A percentile compares a stretch with the other conserved stretches of the same genome.
Conservation (phyloP, 2,113 vertebrate species). For the Apteryx owenii region DNA sequence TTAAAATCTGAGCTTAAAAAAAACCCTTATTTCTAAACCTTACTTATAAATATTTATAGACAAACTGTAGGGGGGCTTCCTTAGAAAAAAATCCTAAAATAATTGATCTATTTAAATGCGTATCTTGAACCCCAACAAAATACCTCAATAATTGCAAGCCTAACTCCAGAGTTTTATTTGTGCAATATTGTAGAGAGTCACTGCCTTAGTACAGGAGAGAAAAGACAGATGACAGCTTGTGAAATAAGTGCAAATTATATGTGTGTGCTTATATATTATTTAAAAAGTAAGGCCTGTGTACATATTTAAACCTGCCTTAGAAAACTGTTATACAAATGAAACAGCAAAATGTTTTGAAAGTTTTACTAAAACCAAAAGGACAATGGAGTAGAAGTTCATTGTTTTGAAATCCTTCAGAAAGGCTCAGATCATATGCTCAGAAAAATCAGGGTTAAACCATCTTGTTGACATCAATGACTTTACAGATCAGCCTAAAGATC, state of each 20-base stretch:
- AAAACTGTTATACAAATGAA: neutral
- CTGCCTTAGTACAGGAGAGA: neutral
- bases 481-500: neutral
- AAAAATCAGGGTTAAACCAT: neutral
- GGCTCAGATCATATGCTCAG: neutral
- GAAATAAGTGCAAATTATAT: neutral
- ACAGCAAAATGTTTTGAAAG: neutral
- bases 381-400: neutral
- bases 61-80: neutral
- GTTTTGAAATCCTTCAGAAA: neutral
- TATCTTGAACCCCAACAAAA: neutral
- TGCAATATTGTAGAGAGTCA: neutral
- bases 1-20: neutral
- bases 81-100: neutral
- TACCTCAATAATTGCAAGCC: neutral
- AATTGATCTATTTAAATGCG: neutral
- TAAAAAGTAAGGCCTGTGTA: neutral
- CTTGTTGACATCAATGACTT: neutral
- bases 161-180: neutral
- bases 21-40: neutral
- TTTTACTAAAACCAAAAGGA: neutral
- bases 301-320: neutral
- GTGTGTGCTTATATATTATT: neutral
- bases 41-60: neutral
- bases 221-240: neutral